Base-by-base conservation (phyloP, 2,797 vertebrate genomes). In the Coregonus suidteri region DNA sequence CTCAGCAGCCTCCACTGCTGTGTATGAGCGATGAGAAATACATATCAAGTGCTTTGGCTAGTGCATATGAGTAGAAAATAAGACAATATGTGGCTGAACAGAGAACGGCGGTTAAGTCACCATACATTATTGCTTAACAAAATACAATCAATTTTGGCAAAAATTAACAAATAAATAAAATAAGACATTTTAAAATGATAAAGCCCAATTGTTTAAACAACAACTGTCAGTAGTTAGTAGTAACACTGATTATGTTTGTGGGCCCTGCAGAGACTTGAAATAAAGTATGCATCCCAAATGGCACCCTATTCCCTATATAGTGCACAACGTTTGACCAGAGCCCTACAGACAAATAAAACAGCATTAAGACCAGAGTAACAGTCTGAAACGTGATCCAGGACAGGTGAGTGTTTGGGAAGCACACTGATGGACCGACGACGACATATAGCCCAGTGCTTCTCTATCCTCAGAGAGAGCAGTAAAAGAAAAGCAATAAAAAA, bases 1-100 rank as follows among this genome's bases (percentile, higher is more conserved):
- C 9, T 47, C 41, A 13, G 41, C 41, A 13, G 41, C 9, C 41
- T 47, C 41, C 41, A 13, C 41, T 13, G 2, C 9, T 13, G 41
- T 47, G 68, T 59, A 78, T 59, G 62, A 37, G 4, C 18, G 47
- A 87, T 54, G 71, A 52, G 54, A 79, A 71, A 37, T 73, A 56
- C 71, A 73, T 30, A 31, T 30, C 62, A 14, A 31, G 14, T 82
- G 82, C 82, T 85, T 88, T 86, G 82, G 82, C 73, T 79, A 74
- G 70, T 81, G 41, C 71, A 59, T 76, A 73, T 71, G 65, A 76
- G 66, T 54, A 53, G 78, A 59, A 75, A 54, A 37, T 71, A 56
- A 56, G 47, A 3, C 4, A 65, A 71, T 30, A 52, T n/a, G 11
- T 25, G 41, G 41, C 4, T 65, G 73, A 70, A 25, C 31, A 77